Conservation (phyloP, 2,888 invertebrate species). For the Ophioninae sp. region DNA sequence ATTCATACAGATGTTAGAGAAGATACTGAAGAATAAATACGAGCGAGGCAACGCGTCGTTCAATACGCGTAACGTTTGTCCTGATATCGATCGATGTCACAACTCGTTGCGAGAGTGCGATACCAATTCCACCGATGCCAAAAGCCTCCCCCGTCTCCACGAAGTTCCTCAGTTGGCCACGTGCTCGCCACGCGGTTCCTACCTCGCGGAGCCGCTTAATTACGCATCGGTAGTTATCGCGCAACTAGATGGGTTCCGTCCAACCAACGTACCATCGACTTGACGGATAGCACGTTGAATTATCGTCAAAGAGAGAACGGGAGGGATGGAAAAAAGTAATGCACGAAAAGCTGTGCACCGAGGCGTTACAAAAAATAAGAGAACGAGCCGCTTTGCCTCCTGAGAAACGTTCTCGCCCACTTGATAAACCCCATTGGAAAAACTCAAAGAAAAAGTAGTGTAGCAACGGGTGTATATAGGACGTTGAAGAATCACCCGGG, state of each 20-base stretch:
- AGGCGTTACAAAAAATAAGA: constrained; percentile 63
- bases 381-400: constrained; percentile 47
- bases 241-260: constrained; percentile 29
- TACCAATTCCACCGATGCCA: not conserved
- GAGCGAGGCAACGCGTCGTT: no score
- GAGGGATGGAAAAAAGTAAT: constrained; percentile 18
- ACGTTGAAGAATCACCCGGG: constrained; percentile 4
- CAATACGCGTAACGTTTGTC: no score
- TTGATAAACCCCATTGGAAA: constrained; percentile 1
- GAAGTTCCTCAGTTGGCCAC: constrained; percentile 24
- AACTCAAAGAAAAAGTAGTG: not conserved
- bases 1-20: no score
- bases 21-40: no score
- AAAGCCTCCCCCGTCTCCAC: constrained; percentile 1
- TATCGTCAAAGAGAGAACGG: not conserved
- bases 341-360: constrained; percentile 56
- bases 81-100: no score
- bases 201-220: constrained; percentile 11
- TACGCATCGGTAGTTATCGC: constrained; percentile 15
- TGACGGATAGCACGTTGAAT: constrained; percentile 14
- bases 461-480: constrained; percentile 1
- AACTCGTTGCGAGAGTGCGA: constrained; percentile 48
- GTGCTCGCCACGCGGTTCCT: constrained; percentile 37
- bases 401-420: constrained; percentile 35
- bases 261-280: constrained; percentile 38